Percentiles rank a stretch among this genome's conserved stretches.
phyloP scores from a whole-genome alignment of 2,888 invertebrate species.

The Cheilosia urbana region DNA sequence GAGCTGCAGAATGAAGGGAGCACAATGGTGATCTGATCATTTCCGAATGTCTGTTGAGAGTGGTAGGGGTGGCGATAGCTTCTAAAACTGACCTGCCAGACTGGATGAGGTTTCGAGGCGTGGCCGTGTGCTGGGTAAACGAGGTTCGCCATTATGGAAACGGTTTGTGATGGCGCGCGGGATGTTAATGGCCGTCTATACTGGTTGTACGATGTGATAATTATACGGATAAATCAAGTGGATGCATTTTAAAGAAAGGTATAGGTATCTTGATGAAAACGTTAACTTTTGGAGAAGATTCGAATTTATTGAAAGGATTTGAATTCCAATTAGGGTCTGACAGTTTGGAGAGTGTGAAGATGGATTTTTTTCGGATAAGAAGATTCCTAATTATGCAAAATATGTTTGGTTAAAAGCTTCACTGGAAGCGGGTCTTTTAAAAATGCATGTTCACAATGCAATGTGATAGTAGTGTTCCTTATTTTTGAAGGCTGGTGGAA shows the following conservation, averaged over 20 bases:
- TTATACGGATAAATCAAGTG: constrained; percentile 64
- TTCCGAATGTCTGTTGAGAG: constrained; percentile 37
- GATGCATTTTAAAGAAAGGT: constrained; percentile 48
- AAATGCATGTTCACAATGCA: too few relatives aligned
- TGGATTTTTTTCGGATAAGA: too few relatives aligned
- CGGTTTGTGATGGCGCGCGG: constrained; percentile 69
- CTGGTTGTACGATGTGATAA: constrained; percentile 73
- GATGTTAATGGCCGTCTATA: constrained; percentile 75
- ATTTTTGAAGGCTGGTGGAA: too few relatives aligned
- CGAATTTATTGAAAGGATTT: not conserved
- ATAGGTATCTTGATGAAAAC: constrained; percentile 10
- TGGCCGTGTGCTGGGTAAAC: constrained; percentile 39
- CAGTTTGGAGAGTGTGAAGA: too few relatives aligned
- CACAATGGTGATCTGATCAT: constrained; percentile 72
- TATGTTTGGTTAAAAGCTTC: too few relatives aligned
- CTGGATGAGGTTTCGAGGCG: constrained; percentile 63
- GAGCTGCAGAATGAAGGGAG: constrained; percentile 38
- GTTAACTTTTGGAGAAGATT: not conserved
- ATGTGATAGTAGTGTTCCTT: too few relatives aligned
- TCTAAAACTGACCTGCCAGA: constrained; percentile 51
- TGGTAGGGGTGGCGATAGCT: constrained; percentile 58
- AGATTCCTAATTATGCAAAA: too few relatives aligned
- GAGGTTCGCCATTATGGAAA: constrained; percentile 66
- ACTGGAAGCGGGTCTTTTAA: too few relatives aligned
- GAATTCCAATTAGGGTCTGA: not conserved